phyloP scores from a whole-genome alignment of 2,797 vertebrate species.

The Benthosema pterotum region DNA sequence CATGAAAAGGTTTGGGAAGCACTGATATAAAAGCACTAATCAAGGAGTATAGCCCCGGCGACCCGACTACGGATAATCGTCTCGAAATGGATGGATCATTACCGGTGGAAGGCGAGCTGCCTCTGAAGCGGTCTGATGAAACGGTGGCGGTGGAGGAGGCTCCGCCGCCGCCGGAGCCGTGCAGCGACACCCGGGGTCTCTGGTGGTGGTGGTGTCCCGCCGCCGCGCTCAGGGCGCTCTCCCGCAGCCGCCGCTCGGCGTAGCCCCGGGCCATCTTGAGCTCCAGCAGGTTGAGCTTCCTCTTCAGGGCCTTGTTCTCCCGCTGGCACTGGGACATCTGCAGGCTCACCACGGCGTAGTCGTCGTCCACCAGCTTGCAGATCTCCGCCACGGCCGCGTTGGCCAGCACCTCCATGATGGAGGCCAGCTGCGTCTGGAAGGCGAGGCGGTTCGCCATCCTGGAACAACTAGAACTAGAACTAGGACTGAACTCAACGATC shows the following conservation, averaged over 20 bases:
- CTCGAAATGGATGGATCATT: too few species aligned
- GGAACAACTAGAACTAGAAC: too few species aligned
- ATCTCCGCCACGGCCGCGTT: conserved; percentile 83
- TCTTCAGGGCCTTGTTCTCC: conserved; percentile 79
- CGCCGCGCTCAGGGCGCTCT: conserved; percentile 52
- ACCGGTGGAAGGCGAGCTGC: conserved; percentile 9
- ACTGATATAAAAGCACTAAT: too few species aligned
- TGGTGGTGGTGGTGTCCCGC: conserved; percentile 26
- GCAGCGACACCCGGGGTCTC: conserved; percentile 52
- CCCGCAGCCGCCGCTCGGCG: conserved; percentile 75
- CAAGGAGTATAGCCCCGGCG: too few species aligned
- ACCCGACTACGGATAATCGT: too few species aligned
- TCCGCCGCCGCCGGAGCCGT: conserved; percentile 32
- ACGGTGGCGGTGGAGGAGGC: too few species aligned
- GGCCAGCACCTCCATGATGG: conserved; percentile 83
- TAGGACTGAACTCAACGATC: too few species aligned
- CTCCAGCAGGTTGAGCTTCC: conserved; percentile 77
- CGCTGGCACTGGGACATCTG: conserved; percentile 82
- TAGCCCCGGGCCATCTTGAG: conserved; percentile 75
- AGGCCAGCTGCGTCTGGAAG: conserved; percentile 83
- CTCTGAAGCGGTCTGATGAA: conserved; percentile 59
- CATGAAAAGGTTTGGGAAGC: too few species aligned
- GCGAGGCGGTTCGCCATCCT: conserved; percentile 75
- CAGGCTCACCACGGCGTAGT: conserved; percentile 77
- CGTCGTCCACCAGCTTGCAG: conserved; percentile 82